Base-by-base conservation (phyloP, 2,888 invertebrate species). In the Lepeophtheirus nordmannii region DNA sequence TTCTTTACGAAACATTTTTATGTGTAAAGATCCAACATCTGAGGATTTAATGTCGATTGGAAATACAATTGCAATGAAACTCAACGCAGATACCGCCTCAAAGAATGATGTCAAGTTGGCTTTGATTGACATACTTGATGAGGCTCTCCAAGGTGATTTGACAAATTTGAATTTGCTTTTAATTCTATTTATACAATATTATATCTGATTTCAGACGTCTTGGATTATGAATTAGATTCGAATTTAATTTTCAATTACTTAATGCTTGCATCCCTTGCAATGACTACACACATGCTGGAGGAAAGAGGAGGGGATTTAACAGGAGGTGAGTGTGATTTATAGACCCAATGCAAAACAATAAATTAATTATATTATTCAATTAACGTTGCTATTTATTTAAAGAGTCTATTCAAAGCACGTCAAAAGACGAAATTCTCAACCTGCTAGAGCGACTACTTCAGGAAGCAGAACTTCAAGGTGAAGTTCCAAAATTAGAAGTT, bases 231-330 rank as follows among this genome's bases (percentile, higher is more conserved):
- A 30, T 56, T 56, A 1, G 64, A 64, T 64, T 53, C 64, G 10
- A 37, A 64, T 22, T 56, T 64, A 56, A 56, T 64, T 10, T 64
- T 64, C 56, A 64, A 64, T 30, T 64, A 64, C 22, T 37, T 64
- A 17, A 64, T 64, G 64, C 23, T 64, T 10, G 46, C 64, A 3
- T 53, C 64, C 30, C 56, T 64, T 17, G 64, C 64, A 10, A 22
- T 22, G 20, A 56, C 64, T 17, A 23, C 64, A 1, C 56, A 64
- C 11, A n/a, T 23, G 14, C 14, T 64, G 17, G 64, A 64, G 40
- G 56, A 46, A 37, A 53, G 53, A 30, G 56, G 56, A n/a, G 14
- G 46, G 10, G 56, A 64, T 56, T 23, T 56, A 10, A 53, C 53
- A 10, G 64, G 64, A 64, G 64, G 64, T 64, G 56, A 38, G 38